Base-by-base conservation (phyloP, 2,888 invertebrate species). In the Penaeus monodon region DNA sequence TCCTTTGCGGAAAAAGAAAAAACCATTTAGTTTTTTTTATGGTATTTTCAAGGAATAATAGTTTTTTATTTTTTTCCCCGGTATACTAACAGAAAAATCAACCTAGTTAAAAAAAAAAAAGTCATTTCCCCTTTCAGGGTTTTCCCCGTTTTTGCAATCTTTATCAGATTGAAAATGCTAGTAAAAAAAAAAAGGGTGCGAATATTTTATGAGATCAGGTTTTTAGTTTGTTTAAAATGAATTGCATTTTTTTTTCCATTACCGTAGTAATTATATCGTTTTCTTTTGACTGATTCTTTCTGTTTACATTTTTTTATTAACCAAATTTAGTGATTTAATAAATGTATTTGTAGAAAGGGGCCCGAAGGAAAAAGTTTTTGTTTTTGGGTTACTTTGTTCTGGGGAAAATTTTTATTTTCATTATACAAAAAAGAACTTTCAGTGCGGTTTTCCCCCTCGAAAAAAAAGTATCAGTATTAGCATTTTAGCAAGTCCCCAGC, bases 111-210 rank as follows among this genome's bases (percentile, higher is more conserved):
- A n/a, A 77, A 78, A 44, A 77, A 84, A 77, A 68, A 44, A 77
- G 83, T 49, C 20, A 49, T 86, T 81, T 81, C 44, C 76, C 44
- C 76, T 86, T 86, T 6, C 86, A 86, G 86, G 81, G 82, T 38
- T 80, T 81, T 68, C 57, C 70, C 57, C 86, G 82, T 86, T 81
- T 86, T 81, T 86, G 81, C 86, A 86, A 79, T 84, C 68, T 79
- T 84, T 79, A 63, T 68, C 76, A 77, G 84, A 84, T 49, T 84
- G 84, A 84, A 77, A 84, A 33, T 86, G 86, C 76, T 81, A 68
- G 86, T 81, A 57, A 86, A 44, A 81, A 77, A 81, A 77, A 81
- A 44, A 63, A 29, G 77, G 70, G 82, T 86, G 81, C 70, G 63
- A 68, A 68, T 86, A 81, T 77, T 81, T 86, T 86, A 77, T 33